These are phyloP conservation scores for Troides oblongomaculatus DNA, from an alignment of 2,888 invertebrate genomes.

Conservation along the genomic window DNA sequence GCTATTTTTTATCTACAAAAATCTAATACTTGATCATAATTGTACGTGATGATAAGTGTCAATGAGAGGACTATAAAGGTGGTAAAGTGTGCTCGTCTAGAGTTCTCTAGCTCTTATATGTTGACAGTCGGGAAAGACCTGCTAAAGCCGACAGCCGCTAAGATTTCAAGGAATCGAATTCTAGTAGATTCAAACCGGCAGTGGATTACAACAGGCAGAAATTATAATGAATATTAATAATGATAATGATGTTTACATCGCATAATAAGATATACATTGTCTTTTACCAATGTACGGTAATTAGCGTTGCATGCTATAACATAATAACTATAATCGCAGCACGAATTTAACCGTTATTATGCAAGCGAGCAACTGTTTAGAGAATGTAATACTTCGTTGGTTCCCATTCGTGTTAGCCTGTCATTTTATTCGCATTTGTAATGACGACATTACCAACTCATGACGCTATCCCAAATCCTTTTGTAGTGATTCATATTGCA, in stretches of 20 bases:
- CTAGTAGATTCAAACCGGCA: too few relatives aligned
- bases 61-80: too few relatives aligned
- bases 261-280: not conserved
- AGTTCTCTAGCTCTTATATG: too few relatives aligned
- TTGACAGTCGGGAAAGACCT: too few relatives aligned
- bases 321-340: slow-evolving; percentile 31
- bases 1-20: too few relatives aligned
- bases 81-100: too few relatives aligned
- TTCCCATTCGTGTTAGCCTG: slow-evolving; percentile 27
- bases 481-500: slow-evolving; percentile 23
- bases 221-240: not conserved
- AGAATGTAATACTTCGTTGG: slow-evolving; percentile 28
- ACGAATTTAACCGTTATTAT: slow-evolving; percentile 14
- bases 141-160: too few relatives aligned
- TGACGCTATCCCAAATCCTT: slow-evolving; percentile 23
- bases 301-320: slow-evolving; percentile 31
- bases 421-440: slow-evolving; percentile 30
- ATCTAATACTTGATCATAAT: too few relatives aligned
- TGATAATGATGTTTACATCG: not conserved
- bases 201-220: too few relatives aligned
- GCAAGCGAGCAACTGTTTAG: slow-evolving; percentile 27
- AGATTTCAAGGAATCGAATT: too few relatives aligned
- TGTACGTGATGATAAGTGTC: too few relatives aligned
- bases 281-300: slow-evolving; percentile 13
- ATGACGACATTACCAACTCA: slow-evolving; percentile 24